A percentile compares a stretch with the other conserved stretches of the same genome.
These are phyloP conservation scores for Vannuccia rotundouncinata DNA, from an alignment of 2,888 invertebrate species.

Conservation along the genomic window DNA sequence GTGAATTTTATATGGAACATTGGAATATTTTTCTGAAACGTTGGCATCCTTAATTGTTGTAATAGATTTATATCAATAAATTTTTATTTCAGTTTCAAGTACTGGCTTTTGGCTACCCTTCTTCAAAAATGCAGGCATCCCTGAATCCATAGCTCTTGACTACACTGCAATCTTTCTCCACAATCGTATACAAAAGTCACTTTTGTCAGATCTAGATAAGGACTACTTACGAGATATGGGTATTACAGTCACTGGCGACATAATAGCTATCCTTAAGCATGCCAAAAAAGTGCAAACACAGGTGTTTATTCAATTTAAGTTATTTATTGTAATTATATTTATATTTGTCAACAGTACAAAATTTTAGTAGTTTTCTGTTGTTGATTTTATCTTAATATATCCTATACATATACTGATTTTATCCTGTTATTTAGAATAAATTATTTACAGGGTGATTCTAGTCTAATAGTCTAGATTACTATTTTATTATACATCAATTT, in stretches of 20 bases:
- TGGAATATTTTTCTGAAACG: no score
- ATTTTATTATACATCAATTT: no score
- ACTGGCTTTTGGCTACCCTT: conserved; percentile 34
- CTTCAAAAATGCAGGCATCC: conserved; percentile 37
- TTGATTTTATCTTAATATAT: no score
- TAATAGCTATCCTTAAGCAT: conserved; percentile 62
- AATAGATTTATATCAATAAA: no score
- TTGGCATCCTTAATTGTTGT: no score
- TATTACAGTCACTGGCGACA: conserved; percentile 63
- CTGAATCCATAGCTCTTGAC: neutral
- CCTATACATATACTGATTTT: no score
- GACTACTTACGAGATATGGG: conserved; percentile 77
- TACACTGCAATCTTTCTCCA: conserved; percentile 35
- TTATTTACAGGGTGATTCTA: no score
- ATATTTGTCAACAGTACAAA: neutral
- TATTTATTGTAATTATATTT: neutral
- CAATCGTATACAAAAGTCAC: conserved; percentile 33
- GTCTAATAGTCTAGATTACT: no score
- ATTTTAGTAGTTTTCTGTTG: no score
- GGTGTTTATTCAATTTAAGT: neutral
- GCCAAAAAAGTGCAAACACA: conserved; percentile 53
- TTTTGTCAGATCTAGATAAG: conserved; percentile 73
- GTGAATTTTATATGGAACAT: no score
- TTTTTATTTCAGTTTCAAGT: conserved; percentile 68
- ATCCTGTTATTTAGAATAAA: no score